Conservation (phyloP, 2,888 invertebrate genomes). For the Hypsopygia costalis region DNA sequence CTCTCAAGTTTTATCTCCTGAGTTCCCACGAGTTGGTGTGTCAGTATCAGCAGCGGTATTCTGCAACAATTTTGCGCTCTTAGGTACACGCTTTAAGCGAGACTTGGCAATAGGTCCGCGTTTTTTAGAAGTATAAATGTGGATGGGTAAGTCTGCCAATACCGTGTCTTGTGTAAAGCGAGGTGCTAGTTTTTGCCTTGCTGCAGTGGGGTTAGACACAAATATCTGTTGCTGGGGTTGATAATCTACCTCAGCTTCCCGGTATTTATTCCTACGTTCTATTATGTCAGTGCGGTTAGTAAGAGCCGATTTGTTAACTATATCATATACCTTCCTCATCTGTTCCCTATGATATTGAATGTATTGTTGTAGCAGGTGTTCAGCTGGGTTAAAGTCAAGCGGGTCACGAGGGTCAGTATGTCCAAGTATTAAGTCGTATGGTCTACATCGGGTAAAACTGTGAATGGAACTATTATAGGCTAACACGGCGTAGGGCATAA, state of each 20-base stretch:
- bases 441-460: too few relatives aligned
- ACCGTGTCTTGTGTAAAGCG: slow-evolving; percentile 23
- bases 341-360: too few relatives aligned
- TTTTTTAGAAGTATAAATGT: slow-evolving; percentile 25
- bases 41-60: slow-evolving; percentile 12
- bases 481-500: too few relatives aligned
- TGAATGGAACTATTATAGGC: too few relatives aligned
- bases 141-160: slow-evolving; percentile 23
- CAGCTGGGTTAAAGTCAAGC: too few relatives aligned
- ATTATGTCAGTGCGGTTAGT: slow-evolving; percentile 12
- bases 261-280: neutral
- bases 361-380: too few relatives aligned
- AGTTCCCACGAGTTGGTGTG: too few relatives aligned
- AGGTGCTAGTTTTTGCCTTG: slow-evolving; percentile 23
- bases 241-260: slow-evolving; percentile 14
- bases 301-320: slow-evolving; percentile 18
- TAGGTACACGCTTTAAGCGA: slow-evolving; percentile 21
- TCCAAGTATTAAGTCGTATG: too few relatives aligned
- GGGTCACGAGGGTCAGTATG: too few relatives aligned
- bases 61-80: slow-evolving; percentile 24
- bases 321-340: slow-evolving; percentile 16
- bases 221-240: slow-evolving; percentile 18
- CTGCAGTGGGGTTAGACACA: slow-evolving; percentile 19
- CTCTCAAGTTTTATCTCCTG: slow-evolving; percentile 21
- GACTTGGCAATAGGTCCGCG: slow-evolving; percentile 21